A percentile compares a stretch with the other conserved stretches of the same genome.
Evolutionary conservation across 2,113 vertebrate genomes (phyloP).

Genomic region (Muscicapa adusta): DNA sequence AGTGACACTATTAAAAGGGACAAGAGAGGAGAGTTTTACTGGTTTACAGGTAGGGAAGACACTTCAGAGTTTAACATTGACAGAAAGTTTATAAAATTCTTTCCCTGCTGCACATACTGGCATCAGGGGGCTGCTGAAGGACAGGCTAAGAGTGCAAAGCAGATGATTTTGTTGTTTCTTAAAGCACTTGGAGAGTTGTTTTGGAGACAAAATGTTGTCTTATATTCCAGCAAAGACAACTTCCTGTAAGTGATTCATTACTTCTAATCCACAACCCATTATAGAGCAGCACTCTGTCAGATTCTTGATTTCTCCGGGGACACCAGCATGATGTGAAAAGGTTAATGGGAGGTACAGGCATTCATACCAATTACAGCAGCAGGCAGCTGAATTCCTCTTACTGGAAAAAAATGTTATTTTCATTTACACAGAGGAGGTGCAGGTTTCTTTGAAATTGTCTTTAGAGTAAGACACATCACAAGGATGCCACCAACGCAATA

Average conservation of each 20-base stretch:
- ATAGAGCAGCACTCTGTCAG: background rate
- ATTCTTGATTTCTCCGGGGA: slow-evolving; percentile 1
- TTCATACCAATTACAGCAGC: background rate
- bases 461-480: background rate
- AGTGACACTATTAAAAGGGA: background rate
- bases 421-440: background rate
- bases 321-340: background rate
- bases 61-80: background rate
- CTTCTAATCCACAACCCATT: background rate
- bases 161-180: background rate
- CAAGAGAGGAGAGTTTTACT: background rate
- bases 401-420: background rate
- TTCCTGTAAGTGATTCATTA: background rate
- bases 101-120: background rate
- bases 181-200: background rate
- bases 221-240: background rate
- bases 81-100: background rate
- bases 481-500: background rate
- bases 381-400: background rate
- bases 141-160: background rate
- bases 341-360: background rate
- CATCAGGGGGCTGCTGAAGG: background rate
- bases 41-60: background rate
- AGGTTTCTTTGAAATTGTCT: background rate
- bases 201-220: background rate